Base-by-base conservation (phyloP, 1,140 invertebrate genomes). In the Drosophila santomea region DNA sequence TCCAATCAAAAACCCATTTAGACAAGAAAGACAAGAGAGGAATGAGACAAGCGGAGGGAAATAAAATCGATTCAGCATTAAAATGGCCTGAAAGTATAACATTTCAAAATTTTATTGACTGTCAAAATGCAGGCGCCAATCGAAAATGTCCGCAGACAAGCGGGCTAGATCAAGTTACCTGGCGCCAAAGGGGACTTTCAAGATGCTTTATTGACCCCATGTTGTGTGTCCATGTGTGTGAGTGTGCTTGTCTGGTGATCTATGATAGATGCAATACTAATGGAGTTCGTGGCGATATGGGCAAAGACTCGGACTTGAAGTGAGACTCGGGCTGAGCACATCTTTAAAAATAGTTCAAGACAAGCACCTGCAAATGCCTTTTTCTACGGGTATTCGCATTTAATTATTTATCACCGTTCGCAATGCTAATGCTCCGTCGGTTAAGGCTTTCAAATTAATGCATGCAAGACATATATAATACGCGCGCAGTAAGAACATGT, bases 71-170 rank as follows among this genome's bases (percentile, higher is more conserved):
- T 75, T 76, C 74, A 48, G 83, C 67, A 77, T 51, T 57, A 60
- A 71, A 80, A 78, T 78, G 64, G 38, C 36, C 64, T 61, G 60
- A 80, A 86, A 88, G 82, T 90, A 90, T 90, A 90, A 83, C 88
- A 90, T 90, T 90, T 90, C 86, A 90, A 90, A 90, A 74, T 86
- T 90, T 90, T 90, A 90, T 88, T 86, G 79, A 86, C 82, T 91
- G 88, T 90, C 88, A 90, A 90, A 90, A 90, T 82, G 82, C 36
- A 64, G 75, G 48, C 64, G 74, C 41, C 60, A 43, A 54, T 35
- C 8, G 43, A 66, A 52, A 61, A 32, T 51, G 58, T 28, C 14
- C 28, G 54, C 50, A 86, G 62, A 64, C 52, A 86, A 82, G 83
- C 83, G 83, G 82, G 82, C 67, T 61, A 43, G 80, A 88, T 69